Evolutionary conservation across 2,113 vertebrate genomes (phyloP).

Genomic region (Pomatostomus ruficeps): DNA sequence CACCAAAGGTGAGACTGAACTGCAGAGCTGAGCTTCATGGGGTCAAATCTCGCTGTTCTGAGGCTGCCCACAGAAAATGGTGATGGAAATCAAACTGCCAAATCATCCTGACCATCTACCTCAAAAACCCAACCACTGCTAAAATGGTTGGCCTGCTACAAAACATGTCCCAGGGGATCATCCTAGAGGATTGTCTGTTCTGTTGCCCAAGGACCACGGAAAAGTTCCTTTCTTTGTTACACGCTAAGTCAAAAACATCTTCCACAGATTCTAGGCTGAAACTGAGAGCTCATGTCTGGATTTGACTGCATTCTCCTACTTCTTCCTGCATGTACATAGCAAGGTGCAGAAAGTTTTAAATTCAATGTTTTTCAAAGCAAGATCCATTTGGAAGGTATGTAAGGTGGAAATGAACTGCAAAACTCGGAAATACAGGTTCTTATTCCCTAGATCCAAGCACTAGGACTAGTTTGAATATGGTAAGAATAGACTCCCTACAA

Average conservation of each 20-base stretch:
- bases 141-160: background rate
- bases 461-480: background rate
- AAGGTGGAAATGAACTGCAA: background rate
- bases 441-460: background rate
- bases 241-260: background rate
- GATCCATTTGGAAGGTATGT: background rate
- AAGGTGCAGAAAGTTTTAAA: background rate
- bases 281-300: background rate
- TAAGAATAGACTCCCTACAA: background rate
- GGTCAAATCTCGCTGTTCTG: background rate
- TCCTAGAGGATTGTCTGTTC: background rate
- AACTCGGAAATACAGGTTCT: background rate
- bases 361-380: background rate
- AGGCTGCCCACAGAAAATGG: background rate
- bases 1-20: background rate
- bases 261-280: background rate
- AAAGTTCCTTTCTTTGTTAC: background rate
- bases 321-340: background rate
- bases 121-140: background rate
- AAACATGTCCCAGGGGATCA: background rate
- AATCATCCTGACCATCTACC: background rate
- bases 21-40: background rate
- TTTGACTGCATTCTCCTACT: accelerated
- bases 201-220: background rate
- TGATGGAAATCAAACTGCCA: background rate